These are phyloP conservation scores for Neodiprion fabricii DNA, from an alignment of 1,140 invertebrate species.

Conservation along the genomic window DNA sequence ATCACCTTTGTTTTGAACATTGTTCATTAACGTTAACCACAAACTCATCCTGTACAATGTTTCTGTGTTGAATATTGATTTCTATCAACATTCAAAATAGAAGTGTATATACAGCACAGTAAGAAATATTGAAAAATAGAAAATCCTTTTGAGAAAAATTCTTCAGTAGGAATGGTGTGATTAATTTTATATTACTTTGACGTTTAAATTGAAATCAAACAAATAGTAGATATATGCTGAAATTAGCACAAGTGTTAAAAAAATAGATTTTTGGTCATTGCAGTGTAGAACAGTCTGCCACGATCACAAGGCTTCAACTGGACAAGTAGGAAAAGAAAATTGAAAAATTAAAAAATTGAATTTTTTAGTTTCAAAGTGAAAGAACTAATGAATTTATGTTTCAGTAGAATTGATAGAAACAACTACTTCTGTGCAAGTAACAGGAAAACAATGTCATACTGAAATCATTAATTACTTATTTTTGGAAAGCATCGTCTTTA, in stretches of 20 bases:
- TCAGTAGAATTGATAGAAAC: background rate
- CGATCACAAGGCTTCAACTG: conserved; percentile 20
- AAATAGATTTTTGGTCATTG: conserved; percentile 13
- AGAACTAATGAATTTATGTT: background rate
- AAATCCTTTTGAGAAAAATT: conserved; percentile 25
- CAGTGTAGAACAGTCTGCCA: conserved; percentile 21
- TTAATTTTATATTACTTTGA: too few species aligned
- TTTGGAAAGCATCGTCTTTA: background rate
- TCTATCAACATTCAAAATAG: background rate
- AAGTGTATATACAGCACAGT: background rate
- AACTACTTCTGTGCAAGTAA: background rate
- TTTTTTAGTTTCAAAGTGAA: background rate
- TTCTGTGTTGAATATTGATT: background rate
- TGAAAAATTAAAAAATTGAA: background rate
- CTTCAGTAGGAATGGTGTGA: background rate
- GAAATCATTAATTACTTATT: background rate
- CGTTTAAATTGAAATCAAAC: background rate
- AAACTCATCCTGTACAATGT: too few species aligned
- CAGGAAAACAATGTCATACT: background rate
- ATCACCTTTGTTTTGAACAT: too few species aligned
- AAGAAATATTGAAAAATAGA: background rate
- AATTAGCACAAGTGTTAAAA: background rate
- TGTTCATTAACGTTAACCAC: too few species aligned
- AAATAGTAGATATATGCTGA: background rate
- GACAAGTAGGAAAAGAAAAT: conserved; percentile 5